A percentile compares a stretch with the other conserved stretches of the same genome.
Conservation (phyloP, 2,113 vertebrate genomes). For the Rhagologus leucostigma region DNA sequence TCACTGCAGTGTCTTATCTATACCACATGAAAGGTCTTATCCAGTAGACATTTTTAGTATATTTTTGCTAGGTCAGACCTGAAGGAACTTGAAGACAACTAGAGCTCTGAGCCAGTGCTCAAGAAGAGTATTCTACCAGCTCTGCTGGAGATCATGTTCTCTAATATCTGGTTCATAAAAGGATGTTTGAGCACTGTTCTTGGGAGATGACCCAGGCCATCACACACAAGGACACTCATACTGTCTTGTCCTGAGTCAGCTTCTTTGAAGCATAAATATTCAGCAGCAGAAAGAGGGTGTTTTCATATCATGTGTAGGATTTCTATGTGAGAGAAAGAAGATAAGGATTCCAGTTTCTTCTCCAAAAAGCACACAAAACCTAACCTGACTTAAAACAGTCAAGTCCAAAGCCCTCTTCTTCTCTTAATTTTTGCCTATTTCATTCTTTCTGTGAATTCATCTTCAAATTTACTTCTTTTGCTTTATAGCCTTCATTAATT, state of each 20-base stretch:
- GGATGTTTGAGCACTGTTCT: neutral
- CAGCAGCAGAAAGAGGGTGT: neutral
- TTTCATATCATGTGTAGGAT: neutral
- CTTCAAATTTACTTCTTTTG: slow-evolving; percentile 18
- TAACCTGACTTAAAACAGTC: neutral
- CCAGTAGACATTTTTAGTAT: neutral
- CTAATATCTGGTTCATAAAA: neutral
- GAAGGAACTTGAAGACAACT: neutral
- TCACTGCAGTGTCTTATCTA: neutral
- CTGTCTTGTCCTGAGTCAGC: neutral
- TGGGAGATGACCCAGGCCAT: neutral
- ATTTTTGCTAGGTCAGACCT: neutral
- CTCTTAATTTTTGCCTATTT: neutral
- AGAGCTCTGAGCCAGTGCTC: neutral
- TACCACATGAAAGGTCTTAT: neutral
- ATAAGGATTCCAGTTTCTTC: neutral
- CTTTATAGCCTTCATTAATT: slow-evolving; percentile 20
- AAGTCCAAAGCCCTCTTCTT: neutral
- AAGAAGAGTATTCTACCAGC: neutral
- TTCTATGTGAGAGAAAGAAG: neutral
- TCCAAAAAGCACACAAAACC: neutral
- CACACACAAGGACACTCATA: neutral
- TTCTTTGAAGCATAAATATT: neutral
- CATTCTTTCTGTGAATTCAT: slow-evolving; percentile 33
- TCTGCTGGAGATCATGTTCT: neutral